These are phyloP conservation scores for Harlomillsia oculata DNA, from an alignment of 1,140 invertebrate species.

Conservation along the genomic window DNA sequence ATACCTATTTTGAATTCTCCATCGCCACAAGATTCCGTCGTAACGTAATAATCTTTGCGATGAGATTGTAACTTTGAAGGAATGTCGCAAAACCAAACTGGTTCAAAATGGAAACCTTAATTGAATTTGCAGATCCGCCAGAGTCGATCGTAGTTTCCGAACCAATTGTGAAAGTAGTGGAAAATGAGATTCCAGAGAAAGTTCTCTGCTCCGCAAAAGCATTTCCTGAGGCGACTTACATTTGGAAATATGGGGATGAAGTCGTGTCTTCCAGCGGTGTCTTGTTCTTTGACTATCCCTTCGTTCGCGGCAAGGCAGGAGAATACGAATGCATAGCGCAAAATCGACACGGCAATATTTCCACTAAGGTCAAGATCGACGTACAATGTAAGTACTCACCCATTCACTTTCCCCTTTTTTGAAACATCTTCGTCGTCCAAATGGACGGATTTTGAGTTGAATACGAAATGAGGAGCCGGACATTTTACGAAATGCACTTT, in stretches of 20 bases:
- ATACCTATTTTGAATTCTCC: no score
- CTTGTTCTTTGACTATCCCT: constrained; percentile 49
- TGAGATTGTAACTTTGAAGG: no score
- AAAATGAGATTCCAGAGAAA: constrained; percentile 54
- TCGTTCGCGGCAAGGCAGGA: constrained; percentile 54
- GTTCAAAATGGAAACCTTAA: no score
- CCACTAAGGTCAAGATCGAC: constrained; percentile 56
- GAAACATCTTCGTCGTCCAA: no score
- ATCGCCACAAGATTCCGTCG: no score
- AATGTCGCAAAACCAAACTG: no score
- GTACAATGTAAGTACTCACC: constrained; percentile 65
- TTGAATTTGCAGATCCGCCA: constrained; percentile 73
- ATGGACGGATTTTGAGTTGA: no score
- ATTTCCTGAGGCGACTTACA: constrained; percentile 47
- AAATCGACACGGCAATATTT: constrained; percentile 62
- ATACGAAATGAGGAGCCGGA: neutral
- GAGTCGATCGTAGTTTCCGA: constrained; percentile 68
- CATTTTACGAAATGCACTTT: neutral
- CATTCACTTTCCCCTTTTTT: no score
- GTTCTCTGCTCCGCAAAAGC: constrained; percentile 66
- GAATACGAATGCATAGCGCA: constrained; percentile 63
- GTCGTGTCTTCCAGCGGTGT: constrained; percentile 46
- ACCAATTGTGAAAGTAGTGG: constrained; percentile 59
- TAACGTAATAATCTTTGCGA: no score
- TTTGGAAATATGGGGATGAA: constrained; percentile 40